phyloP scores from a whole-genome alignment of 2,888 invertebrate species.

The Brachypterus glaber region DNA sequence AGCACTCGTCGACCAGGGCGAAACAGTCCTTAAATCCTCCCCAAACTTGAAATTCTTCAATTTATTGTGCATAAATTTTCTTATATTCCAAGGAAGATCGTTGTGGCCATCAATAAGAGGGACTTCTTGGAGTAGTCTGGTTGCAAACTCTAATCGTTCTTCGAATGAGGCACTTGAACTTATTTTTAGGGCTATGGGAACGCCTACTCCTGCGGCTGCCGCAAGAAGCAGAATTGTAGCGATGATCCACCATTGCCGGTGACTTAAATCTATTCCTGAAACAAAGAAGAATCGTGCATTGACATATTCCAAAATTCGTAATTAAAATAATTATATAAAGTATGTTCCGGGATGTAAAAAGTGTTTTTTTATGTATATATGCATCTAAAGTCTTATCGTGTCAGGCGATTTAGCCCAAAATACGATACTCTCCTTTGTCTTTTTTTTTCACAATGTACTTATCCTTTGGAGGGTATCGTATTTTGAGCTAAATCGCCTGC shows the following conservation, averaged over 20 bases:
- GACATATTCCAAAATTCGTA: too few species aligned
- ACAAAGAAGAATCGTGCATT: too few species aligned
- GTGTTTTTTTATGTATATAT: too few species aligned
- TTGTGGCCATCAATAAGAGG: conserved; percentile 82
- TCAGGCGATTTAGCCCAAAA: too few species aligned
- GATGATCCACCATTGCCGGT: conserved; percentile 68
- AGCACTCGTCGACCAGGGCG: conserved; percentile 61
- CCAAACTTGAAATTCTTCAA: conserved; percentile 72
- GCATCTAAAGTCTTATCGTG: too few species aligned
- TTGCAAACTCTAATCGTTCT: conserved; percentile 64
- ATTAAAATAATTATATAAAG: too few species aligned
- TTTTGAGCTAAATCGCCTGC: too few species aligned
- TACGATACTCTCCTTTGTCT: too few species aligned
- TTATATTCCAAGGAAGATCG: conserved; percentile 84
- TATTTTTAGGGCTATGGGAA: conserved; percentile 67
- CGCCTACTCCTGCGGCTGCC: conserved; percentile 71
- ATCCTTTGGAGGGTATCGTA: too few species aligned
- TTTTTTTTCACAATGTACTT: too few species aligned
- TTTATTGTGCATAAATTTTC: conserved; percentile 82
- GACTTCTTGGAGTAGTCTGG: conserved; percentile 63
- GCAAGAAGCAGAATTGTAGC: conserved; percentile 66
- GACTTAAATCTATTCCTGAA: conserved; percentile 47
- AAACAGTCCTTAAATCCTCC: conserved; percentile 56
- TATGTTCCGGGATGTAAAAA: too few species aligned
- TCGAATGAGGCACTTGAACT: conserved; percentile 68